Evolutionary conservation across 2,113 vertebrate genomes (phyloP).

Genomic region (Dasypus novemcinctus): DNA sequence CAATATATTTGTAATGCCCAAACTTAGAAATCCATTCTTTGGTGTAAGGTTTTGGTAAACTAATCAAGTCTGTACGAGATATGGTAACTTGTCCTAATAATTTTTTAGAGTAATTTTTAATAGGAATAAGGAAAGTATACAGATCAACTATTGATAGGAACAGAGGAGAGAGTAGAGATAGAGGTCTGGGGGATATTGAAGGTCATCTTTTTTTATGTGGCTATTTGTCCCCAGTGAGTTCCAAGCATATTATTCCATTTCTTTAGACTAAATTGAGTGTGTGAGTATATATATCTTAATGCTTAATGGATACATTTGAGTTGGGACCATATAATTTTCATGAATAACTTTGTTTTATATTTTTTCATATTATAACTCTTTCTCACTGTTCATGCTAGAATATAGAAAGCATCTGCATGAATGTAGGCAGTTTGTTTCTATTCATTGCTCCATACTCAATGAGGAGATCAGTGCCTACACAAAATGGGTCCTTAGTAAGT

Average conservation of each 20-base stretch:
- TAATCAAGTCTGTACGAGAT: not conserved
- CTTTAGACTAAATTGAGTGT: not conserved
- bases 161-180: too few relatives aligned
- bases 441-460: not conserved
- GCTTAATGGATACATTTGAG: not conserved
- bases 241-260: not conserved
- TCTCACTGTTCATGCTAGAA: not conserved
- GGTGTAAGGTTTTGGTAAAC: not conserved
- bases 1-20: not conserved
- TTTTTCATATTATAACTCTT: not conserved
- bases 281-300: not conserved
- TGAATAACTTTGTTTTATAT: not conserved
- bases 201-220: not conserved
- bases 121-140: not conserved
- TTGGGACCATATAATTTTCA: not conserved
- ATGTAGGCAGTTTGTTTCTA: not conserved
- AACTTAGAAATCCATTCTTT: not conserved
- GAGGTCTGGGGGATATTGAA: not conserved
- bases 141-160: not conserved
- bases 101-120: not conserved
- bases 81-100: not conserved
- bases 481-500: not conserved
- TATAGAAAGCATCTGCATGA: not conserved
- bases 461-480: not conserved
- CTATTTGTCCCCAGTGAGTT: not conserved